Conservation (phyloP, 2,888 invertebrate genomes). For the Galerucella pusilla region DNA sequence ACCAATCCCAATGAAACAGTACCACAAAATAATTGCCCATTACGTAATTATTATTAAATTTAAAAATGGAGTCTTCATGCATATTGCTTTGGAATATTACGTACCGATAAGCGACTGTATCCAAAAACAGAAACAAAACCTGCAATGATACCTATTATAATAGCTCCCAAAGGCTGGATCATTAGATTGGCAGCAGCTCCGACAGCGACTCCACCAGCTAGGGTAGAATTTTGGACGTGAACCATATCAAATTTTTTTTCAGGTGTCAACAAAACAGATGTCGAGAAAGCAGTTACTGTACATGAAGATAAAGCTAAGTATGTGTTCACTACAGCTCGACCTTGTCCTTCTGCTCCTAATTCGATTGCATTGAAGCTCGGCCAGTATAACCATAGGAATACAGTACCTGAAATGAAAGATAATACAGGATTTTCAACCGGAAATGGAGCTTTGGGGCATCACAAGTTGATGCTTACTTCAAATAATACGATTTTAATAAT, state of each 20-base stretch:
- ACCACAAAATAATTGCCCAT: no score
- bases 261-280: slow-evolving; percentile 81
- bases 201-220: slow-evolving; percentile 93
- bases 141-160: slow-evolving; percentile 82
- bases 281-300: slow-evolving; percentile 84
- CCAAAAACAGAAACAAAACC: slow-evolving; percentile 85
- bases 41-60: no score
- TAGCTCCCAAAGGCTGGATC: slow-evolving; percentile 84
- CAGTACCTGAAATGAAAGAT: slow-evolving; percentile 73
- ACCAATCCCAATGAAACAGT: no score
- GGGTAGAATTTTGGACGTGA: slow-evolving; percentile 92
- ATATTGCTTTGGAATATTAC: slow-evolving; percentile 45
- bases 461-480: no score
- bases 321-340: slow-evolving; percentile 92
- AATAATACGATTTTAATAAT: no score
- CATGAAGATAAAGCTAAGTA: slow-evolving; percentile 87
- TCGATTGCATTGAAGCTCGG: slow-evolving; percentile 95
- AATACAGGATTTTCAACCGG: no score
- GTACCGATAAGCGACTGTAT: slow-evolving; percentile 80
- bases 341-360: slow-evolving; percentile 76
- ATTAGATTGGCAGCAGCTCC: slow-evolving; percentile 88
- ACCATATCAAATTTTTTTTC: slow-evolving; percentile 89
- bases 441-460: no score
- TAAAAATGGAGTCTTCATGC: no score
- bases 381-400: slow-evolving; percentile 97